Evolutionary conservation across 2,888 invertebrate species (phyloP), one percentile per base, ranked within the genome.

Genomic region (Conomelus anceps): DNA sequence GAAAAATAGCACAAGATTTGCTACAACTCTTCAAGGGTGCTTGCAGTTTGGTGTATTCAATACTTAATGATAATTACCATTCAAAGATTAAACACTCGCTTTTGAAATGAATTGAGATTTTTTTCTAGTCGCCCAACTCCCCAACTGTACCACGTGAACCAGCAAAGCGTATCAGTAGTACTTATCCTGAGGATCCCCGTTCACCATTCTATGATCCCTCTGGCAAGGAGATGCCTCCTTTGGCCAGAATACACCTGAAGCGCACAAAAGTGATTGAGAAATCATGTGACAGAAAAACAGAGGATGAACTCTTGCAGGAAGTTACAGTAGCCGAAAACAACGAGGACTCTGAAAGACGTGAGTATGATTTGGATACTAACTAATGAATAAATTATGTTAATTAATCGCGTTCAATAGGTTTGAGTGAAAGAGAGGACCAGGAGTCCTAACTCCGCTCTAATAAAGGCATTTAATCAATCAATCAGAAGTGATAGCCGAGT

Each of bases 201-300:
- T 97, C 98, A 0, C 99, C 99, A 0, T 99, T 99, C 94, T 99
- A 97, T 93, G 96, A 97, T 92, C 95, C 96, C 0, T 93, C 94
- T 3, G 94, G 94, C 0, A 92, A 93, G 23, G 95, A 95, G 89
- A 96, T 99, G 94, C 95, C 95, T 63, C 98, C 99, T 0, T 93
- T 99, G 93, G 99, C 99, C 0, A 95, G 94, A 29, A 94, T 99
- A 1, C 96, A 96, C 92, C 94, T 99, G 88, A 95, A 95, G 22
- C 93, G 98, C 89, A 96, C 97, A 63, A 91, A 91, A 87, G 84
- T 92, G 7, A 91, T 92, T 23, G 91, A 91, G 22, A 92, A 92
- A 88, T 91, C 91, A n/a, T 92, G 92, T 89, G 90, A 91, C 3
- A 92, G 93, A 26, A 90, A 91, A 63, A 91, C 91, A 6, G 91